A percentile compares a stretch with the other conserved stretches of the same genome.
Evolutionary conservation across 2,888 invertebrate species (phyloP).

Genomic region (Drosophila tripunctata): DNA sequence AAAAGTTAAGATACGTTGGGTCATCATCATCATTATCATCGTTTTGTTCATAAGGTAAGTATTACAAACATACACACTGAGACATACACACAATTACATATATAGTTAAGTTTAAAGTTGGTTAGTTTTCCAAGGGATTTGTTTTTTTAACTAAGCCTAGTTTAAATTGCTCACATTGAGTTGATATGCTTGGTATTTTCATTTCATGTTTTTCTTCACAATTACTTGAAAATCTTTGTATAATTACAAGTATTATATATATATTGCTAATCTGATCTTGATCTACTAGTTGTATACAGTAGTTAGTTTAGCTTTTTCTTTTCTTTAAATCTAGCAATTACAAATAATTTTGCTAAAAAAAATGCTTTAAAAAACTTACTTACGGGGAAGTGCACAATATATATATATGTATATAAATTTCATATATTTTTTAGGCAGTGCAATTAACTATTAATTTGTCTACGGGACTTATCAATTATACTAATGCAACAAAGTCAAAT

Average conservation of each 20-base stretch:
- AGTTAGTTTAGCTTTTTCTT: slow-evolving; percentile 29
- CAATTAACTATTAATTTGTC: slow-evolving; percentile 72
- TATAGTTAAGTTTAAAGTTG: slow-evolving; percentile 17
- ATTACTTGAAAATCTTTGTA: slow-evolving; percentile 35
- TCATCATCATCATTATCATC: slow-evolving; percentile 5
- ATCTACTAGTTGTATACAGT: slow-evolving; percentile 51
- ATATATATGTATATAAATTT: slow-evolving; percentile 22
- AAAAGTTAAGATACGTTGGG: slow-evolving; percentile 50
- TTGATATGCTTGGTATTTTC: slow-evolving; percentile 61
- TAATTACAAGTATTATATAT: slow-evolving; percentile 23
- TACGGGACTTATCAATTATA: slow-evolving; percentile 49
- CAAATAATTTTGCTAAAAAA: slow-evolving; percentile 73
- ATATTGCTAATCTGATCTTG: slow-evolving; percentile 32
- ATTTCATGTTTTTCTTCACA: slow-evolving; percentile 36
- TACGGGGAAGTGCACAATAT: slow-evolving; percentile 46
- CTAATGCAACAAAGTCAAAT: slow-evolving; percentile 22
- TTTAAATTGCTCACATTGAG: slow-evolving; percentile 70
- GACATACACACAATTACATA: background rate
- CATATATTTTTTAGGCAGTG: slow-evolving; percentile 61
- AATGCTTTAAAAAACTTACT: slow-evolving; percentile 63
- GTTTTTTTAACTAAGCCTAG: slow-evolving; percentile 47
- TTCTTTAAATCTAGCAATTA: slow-evolving; percentile 38
- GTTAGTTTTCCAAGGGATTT: slow-evolving; percentile 5
- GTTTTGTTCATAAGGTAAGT: slow-evolving; percentile 15
- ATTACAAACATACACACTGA: slow-evolving; percentile 29